Evolutionary conservation across 2,797 vertebrate species (phyloP).

Genomic region (Arctocebus calabarensis): DNA sequence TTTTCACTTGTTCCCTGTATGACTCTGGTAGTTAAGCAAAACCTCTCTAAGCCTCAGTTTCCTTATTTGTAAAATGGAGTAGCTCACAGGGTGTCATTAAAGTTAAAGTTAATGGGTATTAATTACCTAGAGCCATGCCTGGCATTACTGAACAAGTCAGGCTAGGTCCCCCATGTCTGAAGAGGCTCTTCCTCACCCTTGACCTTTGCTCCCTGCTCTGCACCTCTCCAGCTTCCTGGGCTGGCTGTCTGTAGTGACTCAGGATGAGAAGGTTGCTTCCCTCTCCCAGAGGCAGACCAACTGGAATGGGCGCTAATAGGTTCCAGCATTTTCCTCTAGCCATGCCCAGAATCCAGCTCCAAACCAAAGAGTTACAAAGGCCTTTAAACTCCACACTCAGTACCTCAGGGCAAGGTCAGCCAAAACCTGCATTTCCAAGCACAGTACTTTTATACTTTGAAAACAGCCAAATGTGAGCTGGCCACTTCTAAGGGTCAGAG

Average conservation of each 20-base stretch:
- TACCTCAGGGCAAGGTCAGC: constrained; percentile 76
- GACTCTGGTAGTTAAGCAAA: background rate
- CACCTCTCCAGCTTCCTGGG: background rate
- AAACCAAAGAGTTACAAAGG: constrained; percentile 82
- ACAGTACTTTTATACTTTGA: constrained; percentile 71
- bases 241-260: background rate
- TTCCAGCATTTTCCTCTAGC: constrained; percentile 38
- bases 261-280: background rate
- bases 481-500: constrained; percentile 51
- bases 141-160: background rate
- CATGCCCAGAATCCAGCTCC: constrained; percentile 69
- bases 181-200: too few relatives aligned
- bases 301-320: background rate
- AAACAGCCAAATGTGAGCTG: constrained; percentile 68
- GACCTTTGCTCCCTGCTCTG: background rate
- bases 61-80: background rate
- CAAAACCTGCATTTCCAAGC: constrained; percentile 79
- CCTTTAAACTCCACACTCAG: constrained; percentile 75
- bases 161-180: background rate
- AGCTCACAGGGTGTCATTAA: background rate
- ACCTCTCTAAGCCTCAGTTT: background rate
- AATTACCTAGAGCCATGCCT: background rate
- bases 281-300: background rate
- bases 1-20: background rate
- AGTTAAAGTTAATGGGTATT: background rate